Evolutionary conservation across 2,888 invertebrate species (phyloP).

Genomic region (Lycia hirtaria): DNA sequence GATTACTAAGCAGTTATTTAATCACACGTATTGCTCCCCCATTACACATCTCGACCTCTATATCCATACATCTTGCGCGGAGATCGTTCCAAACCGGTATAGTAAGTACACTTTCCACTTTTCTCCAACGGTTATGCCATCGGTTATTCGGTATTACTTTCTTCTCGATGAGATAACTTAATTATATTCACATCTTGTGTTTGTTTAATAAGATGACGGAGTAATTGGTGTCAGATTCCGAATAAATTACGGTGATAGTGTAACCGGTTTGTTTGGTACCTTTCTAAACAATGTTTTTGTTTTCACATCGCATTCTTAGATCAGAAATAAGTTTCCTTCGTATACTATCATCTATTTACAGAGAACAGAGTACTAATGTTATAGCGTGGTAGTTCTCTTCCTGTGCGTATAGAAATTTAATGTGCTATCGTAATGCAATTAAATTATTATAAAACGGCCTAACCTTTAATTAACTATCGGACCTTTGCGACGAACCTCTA

Average conservation of each 20-base stretch:
- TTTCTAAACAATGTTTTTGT: not conserved
- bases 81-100: slow-evolving; percentile 67
- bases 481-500: not conserved
- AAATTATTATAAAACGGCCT: too few species aligned
- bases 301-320: too few species aligned
- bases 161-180: slow-evolving; percentile 74
- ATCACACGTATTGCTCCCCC: slow-evolving; percentile 14
- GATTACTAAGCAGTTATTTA: not conserved
- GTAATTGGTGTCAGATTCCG: slow-evolving; percentile 24
- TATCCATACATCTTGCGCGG: slow-evolving; percentile 50
- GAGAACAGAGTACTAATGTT: not conserved
- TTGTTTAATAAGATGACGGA: slow-evolving; percentile 25
- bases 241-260: slow-evolving; percentile 1
- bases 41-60: slow-evolving; percentile 44
- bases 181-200: slow-evolving; percentile 48
- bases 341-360: too few species aligned
- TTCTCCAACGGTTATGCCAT: slow-evolving; percentile 70
- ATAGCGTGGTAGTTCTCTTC: too few species aligned
- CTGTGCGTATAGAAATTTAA: too few species aligned
- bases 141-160: slow-evolving; percentile 71
- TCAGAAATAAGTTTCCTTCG: too few species aligned
- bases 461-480: slow-evolving; percentile 2
- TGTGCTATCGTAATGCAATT: too few species aligned
- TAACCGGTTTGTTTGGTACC: not conserved
- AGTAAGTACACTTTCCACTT: slow-evolving; percentile 78